A percentile compares a stretch with the other conserved stretches of the same genome.
Evolutionary conservation across 2,888 invertebrate genomes (phyloP).

Genomic region (Ophion obscuratus): DNA sequence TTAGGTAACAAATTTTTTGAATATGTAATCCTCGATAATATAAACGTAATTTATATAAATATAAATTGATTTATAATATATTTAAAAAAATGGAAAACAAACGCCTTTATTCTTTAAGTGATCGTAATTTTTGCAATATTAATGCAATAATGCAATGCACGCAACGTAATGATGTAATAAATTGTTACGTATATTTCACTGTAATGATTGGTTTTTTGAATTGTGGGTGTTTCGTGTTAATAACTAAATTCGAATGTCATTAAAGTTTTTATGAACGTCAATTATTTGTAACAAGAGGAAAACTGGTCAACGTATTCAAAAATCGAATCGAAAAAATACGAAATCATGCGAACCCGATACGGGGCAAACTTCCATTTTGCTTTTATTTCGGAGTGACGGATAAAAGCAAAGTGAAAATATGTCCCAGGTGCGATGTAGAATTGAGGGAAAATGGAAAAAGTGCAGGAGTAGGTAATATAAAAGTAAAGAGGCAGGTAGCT

Average conservation of each 20-base stretch:
- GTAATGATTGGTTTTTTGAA: no score
- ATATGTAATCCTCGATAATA: no score
- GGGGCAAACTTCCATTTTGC: not conserved
- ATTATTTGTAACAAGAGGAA: not conserved
- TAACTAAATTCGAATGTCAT: not conserved
- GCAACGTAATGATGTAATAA: not conserved
- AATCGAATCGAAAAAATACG: not conserved
- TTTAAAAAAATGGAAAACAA: not conserved
- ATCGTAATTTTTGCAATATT: not conserved
- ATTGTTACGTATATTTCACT: no score
- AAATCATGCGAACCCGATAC: no score
- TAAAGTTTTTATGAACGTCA: not conserved
- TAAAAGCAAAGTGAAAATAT: conserved; percentile 7
- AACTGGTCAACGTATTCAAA: not conserved
- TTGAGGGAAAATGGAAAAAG: not conserved
- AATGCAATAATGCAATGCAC: not conserved
- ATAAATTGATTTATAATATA: no score
- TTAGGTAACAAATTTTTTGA: no score
- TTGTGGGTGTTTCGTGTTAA: not conserved
- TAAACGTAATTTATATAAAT: no score
- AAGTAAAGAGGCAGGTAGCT: not conserved
- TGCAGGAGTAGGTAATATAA: not conserved
- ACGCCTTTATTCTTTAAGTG: not conserved
- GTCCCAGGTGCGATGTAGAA: not conserved
- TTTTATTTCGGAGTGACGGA: not conserved